Base-by-base conservation (phyloP, 2,797 vertebrate genomes). In the Columba guinea region DNA sequence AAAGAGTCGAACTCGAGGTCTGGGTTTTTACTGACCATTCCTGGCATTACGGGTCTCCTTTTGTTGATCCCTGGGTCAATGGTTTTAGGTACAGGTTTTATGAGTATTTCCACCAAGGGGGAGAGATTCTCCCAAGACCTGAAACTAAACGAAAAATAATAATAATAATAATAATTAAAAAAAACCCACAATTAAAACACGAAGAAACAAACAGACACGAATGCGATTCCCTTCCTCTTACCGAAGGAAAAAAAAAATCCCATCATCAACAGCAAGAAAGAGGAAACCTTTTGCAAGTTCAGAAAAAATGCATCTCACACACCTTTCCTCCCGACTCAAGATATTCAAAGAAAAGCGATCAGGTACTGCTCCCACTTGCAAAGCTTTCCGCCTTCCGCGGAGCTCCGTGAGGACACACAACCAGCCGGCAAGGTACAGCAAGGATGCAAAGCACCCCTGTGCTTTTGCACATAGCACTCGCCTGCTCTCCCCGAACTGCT, bases 1-100 rank as follows among this genome's bases (percentile, higher is more conserved):
- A 99, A 97, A 78, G 99, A 99, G 98, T 99, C 99, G 93, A 99
- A 99, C 98, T 99, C 99, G 98, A 99, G 97, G 96, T 99, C 99
- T 74, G 99, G 98, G 98, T 99, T 99, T 98, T 99, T 99, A 98
- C 98, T 98, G 96, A 98, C 97, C 98, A 99, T 98, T 95, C 98
- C 98, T 84, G 99, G 99, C 99, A 99, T 99, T 98, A 96, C 98
- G 90, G 97, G 95, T 35, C 64, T 93, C 62, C 94, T 74, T 75
- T 64, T 44, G 56, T 44, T 11, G 81, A 63, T 81, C 68, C 79
- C 37, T 83, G 58, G 19, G 80, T 58, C 79, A 56, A 19, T 70
- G 59, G 26, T 79, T 88, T 92, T 35, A 83, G 55, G 69, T 35
- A 73, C 71, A 87, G 75, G 62, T 86, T 81, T 85, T 87, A 62